These are phyloP conservation scores for Zaprionus obscuricornis DNA, from an alignment of 2,888 invertebrate genomes.

Conservation along the genomic window DNA sequence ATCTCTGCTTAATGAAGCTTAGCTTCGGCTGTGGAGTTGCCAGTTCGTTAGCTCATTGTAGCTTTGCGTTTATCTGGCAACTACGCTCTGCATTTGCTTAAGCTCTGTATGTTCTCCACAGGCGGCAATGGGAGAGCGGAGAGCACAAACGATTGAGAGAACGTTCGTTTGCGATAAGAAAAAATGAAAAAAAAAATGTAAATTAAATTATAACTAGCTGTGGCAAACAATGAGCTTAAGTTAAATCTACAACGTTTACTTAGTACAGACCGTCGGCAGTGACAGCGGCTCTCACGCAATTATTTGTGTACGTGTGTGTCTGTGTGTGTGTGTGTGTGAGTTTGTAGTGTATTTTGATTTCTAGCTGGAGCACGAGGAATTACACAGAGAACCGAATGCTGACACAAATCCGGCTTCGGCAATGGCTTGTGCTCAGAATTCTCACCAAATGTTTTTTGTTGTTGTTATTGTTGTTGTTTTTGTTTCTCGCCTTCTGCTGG, in stretches of 20 bases:
- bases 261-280: constrained; percentile 35
- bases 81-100: constrained; percentile 14
- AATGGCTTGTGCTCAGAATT: constrained; percentile 29
- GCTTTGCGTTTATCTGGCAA: constrained; percentile 49
- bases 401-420: constrained; percentile 56
- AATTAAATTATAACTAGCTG: constrained; percentile 71
- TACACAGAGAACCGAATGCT: constrained; percentile 30
- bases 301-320: constrained; percentile 34
- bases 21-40: constrained; percentile 65
- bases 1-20: constrained; percentile 70
- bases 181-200: constrained; percentile 61
- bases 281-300: constrained; percentile 65
- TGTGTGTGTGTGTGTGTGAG: too few relatives aligned
- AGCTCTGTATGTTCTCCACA: not conserved
- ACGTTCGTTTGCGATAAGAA: too few relatives aligned
- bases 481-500: constrained; percentile 25
- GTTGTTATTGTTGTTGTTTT: too few relatives aligned
- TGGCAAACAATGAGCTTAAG: constrained; percentile 62
- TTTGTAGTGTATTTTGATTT: too few relatives aligned
- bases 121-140: too few relatives aligned
- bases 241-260: constrained; percentile 46
- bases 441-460: too few relatives aligned
- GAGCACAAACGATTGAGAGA: too few relatives aligned
- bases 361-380: too few relatives aligned
- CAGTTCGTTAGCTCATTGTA: constrained; percentile 34